Percentiles rank a stretch among this genome's conserved stretches.
These are phyloP conservation scores for Atherinomorus stipes DNA, from an alignment of 2,113 vertebrate species.

Conservation along the genomic window DNA sequence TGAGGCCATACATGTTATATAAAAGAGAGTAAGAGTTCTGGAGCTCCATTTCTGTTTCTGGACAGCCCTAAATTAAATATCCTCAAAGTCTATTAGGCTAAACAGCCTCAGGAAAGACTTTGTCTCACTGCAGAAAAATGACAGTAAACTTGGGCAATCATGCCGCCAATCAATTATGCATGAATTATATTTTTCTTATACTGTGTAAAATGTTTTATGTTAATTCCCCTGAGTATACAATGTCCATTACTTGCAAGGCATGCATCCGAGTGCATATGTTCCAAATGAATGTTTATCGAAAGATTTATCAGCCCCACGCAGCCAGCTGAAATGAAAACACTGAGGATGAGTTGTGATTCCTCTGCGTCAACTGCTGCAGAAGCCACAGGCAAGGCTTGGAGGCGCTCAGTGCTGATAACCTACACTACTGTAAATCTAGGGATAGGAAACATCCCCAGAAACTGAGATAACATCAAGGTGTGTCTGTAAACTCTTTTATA, in stretches of 20 bases:
- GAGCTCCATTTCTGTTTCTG: conserved; percentile 66
- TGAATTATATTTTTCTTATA: conserved; percentile 82
- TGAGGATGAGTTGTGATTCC: conserved; percentile 60
- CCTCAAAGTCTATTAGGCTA: conserved; percentile 82
- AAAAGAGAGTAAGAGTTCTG: conserved; percentile 65
- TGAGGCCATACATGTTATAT: conserved; percentile 69
- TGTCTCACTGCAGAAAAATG: conserved; percentile 81
- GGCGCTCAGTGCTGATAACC: conserved; percentile 59
- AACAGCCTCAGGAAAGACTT: conserved; percentile 82
- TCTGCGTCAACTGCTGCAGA: conserved; percentile 58
- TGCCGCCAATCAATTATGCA: conserved; percentile 84
- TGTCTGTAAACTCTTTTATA: conserved; percentile 33
- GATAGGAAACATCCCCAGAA: conserved; percentile 57
- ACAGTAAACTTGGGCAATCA: conserved; percentile 85
- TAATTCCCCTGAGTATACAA: conserved; percentile 80
- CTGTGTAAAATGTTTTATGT: conserved; percentile 80
- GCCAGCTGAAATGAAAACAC: conserved; percentile 68
- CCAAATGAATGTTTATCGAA: conserved; percentile 69
- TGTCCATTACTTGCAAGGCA: conserved; percentile 68
- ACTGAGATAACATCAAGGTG: conserved; percentile 45
- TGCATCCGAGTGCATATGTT: conserved; percentile 41
- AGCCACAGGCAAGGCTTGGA: conserved; percentile 68
- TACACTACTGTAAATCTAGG: conserved; percentile 56
- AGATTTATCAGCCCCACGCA: conserved; percentile 68
- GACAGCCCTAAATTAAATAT: conserved; percentile 83